These are phyloP conservation scores for Eupithecia tripunctaria DNA, from an alignment of 2,888 invertebrate genomes.

Conservation along the genomic window DNA sequence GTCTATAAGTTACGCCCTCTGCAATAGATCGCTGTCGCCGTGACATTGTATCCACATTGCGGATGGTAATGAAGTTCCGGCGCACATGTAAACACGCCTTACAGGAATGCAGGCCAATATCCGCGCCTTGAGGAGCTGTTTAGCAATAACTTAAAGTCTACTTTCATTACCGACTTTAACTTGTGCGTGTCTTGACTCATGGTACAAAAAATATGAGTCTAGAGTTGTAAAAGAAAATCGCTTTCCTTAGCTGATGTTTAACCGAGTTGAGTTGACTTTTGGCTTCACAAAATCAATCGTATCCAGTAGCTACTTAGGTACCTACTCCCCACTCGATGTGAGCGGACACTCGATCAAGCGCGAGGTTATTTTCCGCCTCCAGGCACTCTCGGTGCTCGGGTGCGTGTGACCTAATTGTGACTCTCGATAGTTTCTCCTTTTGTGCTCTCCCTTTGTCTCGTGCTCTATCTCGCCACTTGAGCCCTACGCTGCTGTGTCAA, in stretches of 20 bases:
- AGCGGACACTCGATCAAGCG: neutral
- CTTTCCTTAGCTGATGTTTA: neutral
- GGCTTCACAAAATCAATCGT: neutral
- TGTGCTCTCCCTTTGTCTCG: constrained; percentile 31
- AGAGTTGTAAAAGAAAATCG: neutral
- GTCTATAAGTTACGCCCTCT: neutral
- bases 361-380: constrained; percentile 13
- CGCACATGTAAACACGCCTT: constrained; percentile 31
- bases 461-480: constrained; percentile 41
- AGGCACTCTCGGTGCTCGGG: constrained; percentile 19
- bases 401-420: constrained; percentile 43
- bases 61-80: constrained; percentile 37
- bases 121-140: constrained; percentile 16
- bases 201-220: neutral
- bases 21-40: constrained; percentile 34
- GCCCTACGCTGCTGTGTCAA: constrained; percentile 23
- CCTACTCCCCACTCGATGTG: neutral
- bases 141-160: constrained; percentile 11
- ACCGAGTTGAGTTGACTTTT: neutral
- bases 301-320: neutral
- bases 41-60: constrained; percentile 35
- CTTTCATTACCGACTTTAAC: neutral
- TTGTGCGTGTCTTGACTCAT: neutral
- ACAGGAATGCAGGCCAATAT: constrained; percentile 26
- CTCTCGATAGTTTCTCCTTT: constrained; percentile 41